Percentiles rank a stretch among this genome's conserved stretches.
phyloP scores from a whole-genome alignment of 2,888 invertebrate species.

The Troilus luridus region DNA sequence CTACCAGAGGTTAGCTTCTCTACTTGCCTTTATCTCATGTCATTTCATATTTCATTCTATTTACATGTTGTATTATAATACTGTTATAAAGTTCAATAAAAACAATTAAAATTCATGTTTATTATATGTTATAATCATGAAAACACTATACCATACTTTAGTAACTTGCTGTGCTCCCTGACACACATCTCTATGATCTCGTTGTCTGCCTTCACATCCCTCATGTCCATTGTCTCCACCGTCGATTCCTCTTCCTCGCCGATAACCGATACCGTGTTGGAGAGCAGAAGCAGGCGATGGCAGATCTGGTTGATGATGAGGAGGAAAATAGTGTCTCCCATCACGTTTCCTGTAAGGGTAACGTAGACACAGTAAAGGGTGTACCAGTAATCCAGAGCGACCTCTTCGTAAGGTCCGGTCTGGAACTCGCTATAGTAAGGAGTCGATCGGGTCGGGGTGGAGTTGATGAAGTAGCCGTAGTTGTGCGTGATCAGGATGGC shows the following conservation, averaged over 20 bases:
- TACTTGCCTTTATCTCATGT: no score
- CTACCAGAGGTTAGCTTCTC: no score
- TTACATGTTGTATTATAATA: no score
- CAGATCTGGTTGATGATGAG: constrained; percentile 50
- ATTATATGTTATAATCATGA: neutral
- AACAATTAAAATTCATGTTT: no score
- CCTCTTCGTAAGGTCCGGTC: constrained; percentile 19
- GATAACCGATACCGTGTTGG: constrained; percentile 1
- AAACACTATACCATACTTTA: neutral
- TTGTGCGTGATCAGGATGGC: constrained; percentile 41
- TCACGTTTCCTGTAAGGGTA: constrained; percentile 33
- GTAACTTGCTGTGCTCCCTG: constrained; percentile 20
- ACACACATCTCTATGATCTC: constrained; percentile 23
- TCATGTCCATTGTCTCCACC: neutral
- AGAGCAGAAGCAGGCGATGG: constrained; percentile 44
- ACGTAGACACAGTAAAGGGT: constrained; percentile 25
- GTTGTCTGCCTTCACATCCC: neutral
- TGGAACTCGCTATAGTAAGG: constrained; percentile 17
- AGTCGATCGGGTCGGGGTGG: neutral
- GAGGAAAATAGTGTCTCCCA: constrained; percentile 47
- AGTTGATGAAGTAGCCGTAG: constrained; percentile 11
- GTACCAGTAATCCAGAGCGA: constrained; percentile 33
- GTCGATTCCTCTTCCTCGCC: neutral
- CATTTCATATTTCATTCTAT: no score
- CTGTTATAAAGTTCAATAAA: no score